Percentiles rank a stretch among this genome's conserved stretches.
Conservation (phyloP, 2,888 invertebrate species). For the Tetanocera ferruginea region DNA sequence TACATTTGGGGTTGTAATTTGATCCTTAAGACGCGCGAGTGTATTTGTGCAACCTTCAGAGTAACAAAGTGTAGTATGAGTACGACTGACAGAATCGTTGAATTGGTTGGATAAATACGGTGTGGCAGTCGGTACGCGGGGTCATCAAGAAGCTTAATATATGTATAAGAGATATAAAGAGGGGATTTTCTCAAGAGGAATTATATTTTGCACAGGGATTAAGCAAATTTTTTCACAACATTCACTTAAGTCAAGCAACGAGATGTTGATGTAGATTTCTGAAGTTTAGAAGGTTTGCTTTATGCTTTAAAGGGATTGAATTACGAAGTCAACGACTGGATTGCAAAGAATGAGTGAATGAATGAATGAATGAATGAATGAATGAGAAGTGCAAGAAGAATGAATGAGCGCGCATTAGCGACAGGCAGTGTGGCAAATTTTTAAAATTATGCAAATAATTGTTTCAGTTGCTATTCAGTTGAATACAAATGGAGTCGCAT, state of each 20-base stretch:
- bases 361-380: neutral
- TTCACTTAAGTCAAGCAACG: constrained; percentile 38
- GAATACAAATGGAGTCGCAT: no score
- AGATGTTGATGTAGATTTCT: constrained; percentile 21
- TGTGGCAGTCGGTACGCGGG: constrained; percentile 1
- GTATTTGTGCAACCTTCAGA: constrained; percentile 35
- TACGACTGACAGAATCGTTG: neutral
- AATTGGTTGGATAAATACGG: neutral
- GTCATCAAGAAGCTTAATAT: constrained; percentile 65
- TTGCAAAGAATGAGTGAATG: neutral
- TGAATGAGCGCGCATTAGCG: neutral
- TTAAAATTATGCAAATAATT: no score
- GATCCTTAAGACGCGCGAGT: constrained; percentile 55
- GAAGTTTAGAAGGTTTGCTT: constrained; percentile 8
- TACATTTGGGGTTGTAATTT: constrained; percentile 64
- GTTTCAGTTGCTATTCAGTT: no score
- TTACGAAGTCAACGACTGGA: constrained; percentile 25
- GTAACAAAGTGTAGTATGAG: neutral
- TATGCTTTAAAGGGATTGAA: constrained; percentile 8
- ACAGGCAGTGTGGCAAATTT: neutral
- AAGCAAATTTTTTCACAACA: constrained; percentile 60
- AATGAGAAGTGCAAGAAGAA: no score
- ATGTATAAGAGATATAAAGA: no score
- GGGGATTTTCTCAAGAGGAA: constrained; percentile 58
- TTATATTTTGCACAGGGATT: constrained; percentile 57